These are phyloP conservation scores for Shargacucullia verbasci DNA, from an alignment of 2,888 invertebrate genomes.

Conservation along the genomic window DNA sequence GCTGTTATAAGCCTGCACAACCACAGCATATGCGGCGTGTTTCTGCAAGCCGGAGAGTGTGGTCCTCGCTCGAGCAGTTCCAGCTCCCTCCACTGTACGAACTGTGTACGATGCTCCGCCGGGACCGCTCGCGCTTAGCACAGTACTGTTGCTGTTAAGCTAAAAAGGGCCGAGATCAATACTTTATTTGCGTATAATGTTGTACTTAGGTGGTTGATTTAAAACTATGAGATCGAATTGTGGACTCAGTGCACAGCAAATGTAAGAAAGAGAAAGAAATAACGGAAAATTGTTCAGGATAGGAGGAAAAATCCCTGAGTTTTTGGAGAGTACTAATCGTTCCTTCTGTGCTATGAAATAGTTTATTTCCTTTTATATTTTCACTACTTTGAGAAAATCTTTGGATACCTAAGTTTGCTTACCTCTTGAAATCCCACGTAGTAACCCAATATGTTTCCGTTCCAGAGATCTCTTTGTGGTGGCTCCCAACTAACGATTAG, in stretches of 20 bases:
- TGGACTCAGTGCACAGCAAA: too few relatives aligned
- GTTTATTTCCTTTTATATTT: too few relatives aligned
- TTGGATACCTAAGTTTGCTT: not conserved
- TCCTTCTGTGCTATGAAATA: too few relatives aligned
- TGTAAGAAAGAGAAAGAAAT: too few relatives aligned
- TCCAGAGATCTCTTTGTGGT: conserved; percentile 95
- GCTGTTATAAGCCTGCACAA: conserved; percentile 96
- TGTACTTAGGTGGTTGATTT: not conserved
- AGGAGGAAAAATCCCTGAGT: too few relatives aligned
- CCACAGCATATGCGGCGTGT: conserved; percentile 94
- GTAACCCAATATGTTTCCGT: conserved; percentile 95
- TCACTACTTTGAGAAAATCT: not conserved
- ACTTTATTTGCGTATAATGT: not conserved
- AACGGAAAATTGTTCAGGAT: too few relatives aligned
- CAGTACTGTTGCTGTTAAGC: conserved; percentile 84
- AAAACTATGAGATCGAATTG: too few relatives aligned
- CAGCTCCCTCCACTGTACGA: conserved; percentile 93
- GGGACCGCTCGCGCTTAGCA: conserved; percentile 82
- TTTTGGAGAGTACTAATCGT: too few relatives aligned
- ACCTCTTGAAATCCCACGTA: conserved; percentile 95
- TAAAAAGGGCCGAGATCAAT: conserved; percentile 42
- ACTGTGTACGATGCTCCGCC: conserved; percentile 91
- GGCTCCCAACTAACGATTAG: conserved; percentile 96
- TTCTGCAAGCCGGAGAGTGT: conserved; percentile 92
- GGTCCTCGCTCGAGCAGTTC: conserved; percentile 91